These are phyloP conservation scores for Eristalis tenax DNA, from an alignment of 2,888 invertebrate genomes.

Conservation along the genomic window DNA sequence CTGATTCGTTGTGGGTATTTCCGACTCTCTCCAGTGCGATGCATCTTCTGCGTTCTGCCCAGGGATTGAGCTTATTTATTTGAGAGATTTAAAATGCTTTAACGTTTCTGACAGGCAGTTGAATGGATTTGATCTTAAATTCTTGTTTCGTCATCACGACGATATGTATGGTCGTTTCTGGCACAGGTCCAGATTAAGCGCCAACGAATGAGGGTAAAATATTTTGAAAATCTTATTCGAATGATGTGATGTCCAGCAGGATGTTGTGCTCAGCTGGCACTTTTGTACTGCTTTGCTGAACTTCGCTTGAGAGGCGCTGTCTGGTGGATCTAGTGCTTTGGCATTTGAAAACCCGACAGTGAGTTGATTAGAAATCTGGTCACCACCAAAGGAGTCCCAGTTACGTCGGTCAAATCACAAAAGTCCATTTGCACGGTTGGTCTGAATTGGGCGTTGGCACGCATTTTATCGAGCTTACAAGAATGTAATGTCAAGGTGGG, in stretches of 20 bases:
- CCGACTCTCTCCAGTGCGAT: constrained; percentile 19
- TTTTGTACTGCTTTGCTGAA: too few species aligned
- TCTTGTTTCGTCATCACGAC: background rate
- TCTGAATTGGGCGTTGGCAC: too few species aligned
- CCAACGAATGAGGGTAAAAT: background rate
- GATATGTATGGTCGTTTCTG: background rate
- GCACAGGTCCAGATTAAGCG: background rate
- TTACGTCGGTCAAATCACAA: too few species aligned
- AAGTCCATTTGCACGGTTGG: too few species aligned
- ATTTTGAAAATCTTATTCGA: background rate
- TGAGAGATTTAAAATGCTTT: background rate
- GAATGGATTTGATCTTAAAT: background rate
- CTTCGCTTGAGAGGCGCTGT: too few species aligned
- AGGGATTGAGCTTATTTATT: background rate
- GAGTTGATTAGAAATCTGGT: too few species aligned
- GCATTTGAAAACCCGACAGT: too few species aligned
- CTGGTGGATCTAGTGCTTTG: too few species aligned
- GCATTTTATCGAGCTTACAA: too few species aligned
- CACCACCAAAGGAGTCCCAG: too few species aligned
- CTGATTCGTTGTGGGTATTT: constrained; percentile 22
- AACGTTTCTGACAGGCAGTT: background rate
- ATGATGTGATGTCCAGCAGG: background rate
- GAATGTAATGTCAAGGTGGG: too few species aligned
- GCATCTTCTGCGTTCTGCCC: constrained; percentile 1
- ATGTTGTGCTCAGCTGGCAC: too few species aligned